phyloP scores from a whole-genome alignment of 2,113 vertebrate species.

The Phalacrocorax aristotelis region DNA sequence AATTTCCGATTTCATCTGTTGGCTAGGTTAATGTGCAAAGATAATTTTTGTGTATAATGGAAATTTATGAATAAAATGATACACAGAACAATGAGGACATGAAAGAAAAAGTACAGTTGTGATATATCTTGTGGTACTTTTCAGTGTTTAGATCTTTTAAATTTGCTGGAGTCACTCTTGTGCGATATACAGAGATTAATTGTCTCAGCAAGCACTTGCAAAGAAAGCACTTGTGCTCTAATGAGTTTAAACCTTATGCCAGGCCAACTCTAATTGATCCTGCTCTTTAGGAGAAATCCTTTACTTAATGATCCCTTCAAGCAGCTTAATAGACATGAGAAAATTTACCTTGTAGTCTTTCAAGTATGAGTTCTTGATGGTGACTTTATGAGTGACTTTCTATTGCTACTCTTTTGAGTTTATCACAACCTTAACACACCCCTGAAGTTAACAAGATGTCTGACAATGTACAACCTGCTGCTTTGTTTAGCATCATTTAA shows the following conservation, averaged over 20 bases:
- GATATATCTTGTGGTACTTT: neutral
- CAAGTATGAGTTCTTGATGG: conserved; percentile 3
- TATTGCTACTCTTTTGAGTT: conserved; percentile 23
- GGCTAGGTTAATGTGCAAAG: neutral
- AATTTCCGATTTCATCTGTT: neutral
- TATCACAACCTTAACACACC: neutral
- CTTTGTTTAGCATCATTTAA: conserved; percentile 44
- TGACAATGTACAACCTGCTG: neutral
- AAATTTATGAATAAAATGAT: neutral
- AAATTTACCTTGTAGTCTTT: conserved; percentile 30
- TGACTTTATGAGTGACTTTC: conserved; percentile 45
- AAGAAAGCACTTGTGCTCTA: neutral
- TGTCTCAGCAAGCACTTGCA: neutral
- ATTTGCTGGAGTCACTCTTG: neutral
- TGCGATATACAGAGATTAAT: neutral
- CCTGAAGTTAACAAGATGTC: conserved; percentile 17
- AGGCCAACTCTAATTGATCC: conserved; percentile 37
- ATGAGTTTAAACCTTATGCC: conserved; percentile 1
- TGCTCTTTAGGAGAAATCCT: conserved; percentile 47
- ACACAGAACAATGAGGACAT: neutral
- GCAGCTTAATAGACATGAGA: conserved; percentile 27
- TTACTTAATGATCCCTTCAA: conserved; percentile 60
- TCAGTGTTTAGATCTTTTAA: neutral
- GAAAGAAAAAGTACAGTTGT: neutral
- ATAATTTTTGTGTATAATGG: neutral